Base-by-base conservation (phyloP, 1,140 invertebrate genomes). In the Pantala flavescens region DNA sequence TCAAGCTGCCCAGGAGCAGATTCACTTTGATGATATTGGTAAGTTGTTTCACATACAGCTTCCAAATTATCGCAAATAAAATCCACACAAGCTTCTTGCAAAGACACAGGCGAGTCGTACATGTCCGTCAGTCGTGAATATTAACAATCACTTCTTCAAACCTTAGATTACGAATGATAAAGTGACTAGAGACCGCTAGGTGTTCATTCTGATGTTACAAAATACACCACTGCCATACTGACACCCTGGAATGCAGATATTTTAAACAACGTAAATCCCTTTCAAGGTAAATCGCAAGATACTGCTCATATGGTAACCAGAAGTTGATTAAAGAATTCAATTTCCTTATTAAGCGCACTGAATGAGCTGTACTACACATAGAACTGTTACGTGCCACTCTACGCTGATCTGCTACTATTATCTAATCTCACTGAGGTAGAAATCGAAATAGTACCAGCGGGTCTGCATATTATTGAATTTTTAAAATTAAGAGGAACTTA, bases 41-140 rank as follows among this genome's bases (percentile, higher is more conserved):
- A 63, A 21, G 49, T 63, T 63, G 49, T 63, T 14, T 63, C 49
- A 80, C 87, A 89, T n/a, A 90, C 81, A 23, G 84, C 83, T 72
- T 84, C 80, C 63, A 91, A 83, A 81, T 91, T 90, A 76, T 89
- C 87, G 81, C 89, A 90, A 74, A 91, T 90, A 78, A 86, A 88
- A 76, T 90, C 88, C 12, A 91, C 83, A 80, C 90, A 91, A 76
- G 86, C 84, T 75, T 90, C 87, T 79, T 90, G 88, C 55, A 92
- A 84, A 75, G 86, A 84, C 79, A 79, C 81, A 21, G 89, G 89
- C 75, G 85, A 88, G 77, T 89, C 87, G 78, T 85, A 89, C 89
- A 90, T 90, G 71, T 63, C 49, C 14, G n/a, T 21, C n/a, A 21
- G n/a, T 14, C n/a, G n/a, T 63, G n/a, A 63, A 19, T 7, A 16